Conservation (phyloP, 2,888 invertebrate genomes). For the Incurvaria masculella region DNA sequence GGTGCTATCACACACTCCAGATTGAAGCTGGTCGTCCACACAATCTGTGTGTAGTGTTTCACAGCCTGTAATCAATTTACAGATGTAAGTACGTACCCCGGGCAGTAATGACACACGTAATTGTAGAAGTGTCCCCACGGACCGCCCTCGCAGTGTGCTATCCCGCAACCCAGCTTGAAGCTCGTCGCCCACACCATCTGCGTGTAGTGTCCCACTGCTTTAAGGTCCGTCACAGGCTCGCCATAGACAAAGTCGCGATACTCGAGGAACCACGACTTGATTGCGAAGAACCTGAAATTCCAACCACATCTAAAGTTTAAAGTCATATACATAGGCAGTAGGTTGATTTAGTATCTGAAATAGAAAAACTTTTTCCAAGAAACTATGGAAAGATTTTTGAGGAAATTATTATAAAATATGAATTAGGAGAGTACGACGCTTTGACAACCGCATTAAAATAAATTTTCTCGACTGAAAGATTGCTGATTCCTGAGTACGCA, state of each 20-base stretch:
- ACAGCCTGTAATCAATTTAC: constrained; percentile 32
- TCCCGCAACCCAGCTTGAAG: constrained; percentile 74
- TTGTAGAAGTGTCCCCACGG: constrained; percentile 66
- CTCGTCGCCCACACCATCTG: constrained; percentile 81
- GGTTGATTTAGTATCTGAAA: no score
- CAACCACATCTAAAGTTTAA: constrained; percentile 2
- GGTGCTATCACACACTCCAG: constrained; percentile 76
- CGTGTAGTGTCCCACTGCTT: constrained; percentile 73
- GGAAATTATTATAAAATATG: constrained; percentile 6
- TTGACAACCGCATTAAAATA: no score
- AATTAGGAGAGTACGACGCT: no score
- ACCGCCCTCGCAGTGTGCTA: constrained; percentile 65
- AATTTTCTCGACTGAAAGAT: no score
- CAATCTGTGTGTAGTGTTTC: constrained; percentile 82
- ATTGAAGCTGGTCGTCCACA: constrained; percentile 75
- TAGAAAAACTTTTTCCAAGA: no score
- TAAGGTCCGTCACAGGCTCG: constrained; percentile 53
- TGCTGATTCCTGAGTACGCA: no score
- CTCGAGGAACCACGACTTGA: constrained; percentile 77
- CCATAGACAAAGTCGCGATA: constrained; percentile 72
- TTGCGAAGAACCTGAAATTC: constrained; percentile 68
- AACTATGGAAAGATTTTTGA: not conserved
- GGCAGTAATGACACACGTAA: constrained; percentile 84
- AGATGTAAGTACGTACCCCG: constrained; percentile 59
- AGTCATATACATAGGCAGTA: constrained; percentile 1